Percentiles rank a stretch among this genome's conserved stretches.
phyloP scores from a whole-genome alignment of 2,888 invertebrate genomes.

The Calephelis perditalis region DNA sequence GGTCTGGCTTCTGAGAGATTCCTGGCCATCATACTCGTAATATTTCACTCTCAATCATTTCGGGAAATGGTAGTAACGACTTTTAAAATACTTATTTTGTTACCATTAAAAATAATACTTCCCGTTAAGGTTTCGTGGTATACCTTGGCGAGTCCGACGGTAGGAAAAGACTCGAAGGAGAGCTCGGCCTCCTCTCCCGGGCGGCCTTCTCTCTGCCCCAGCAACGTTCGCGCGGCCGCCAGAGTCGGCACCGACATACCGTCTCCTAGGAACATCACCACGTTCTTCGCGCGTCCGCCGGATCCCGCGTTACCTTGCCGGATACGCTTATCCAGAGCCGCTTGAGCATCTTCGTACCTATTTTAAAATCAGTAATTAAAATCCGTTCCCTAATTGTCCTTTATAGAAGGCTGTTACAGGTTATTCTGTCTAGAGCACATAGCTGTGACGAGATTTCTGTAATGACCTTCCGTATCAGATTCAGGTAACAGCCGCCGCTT shows the following conservation, averaged over 20 bases:
- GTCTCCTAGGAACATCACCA: conserved; percentile 85
- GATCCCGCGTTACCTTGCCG: conserved; percentile 39
- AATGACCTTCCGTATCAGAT: too few species aligned
- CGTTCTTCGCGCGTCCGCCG: conserved; percentile 55
- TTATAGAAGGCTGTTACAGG: too few species aligned
- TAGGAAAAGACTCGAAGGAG: conserved; percentile 81
- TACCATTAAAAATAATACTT: neutral
- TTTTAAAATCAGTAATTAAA: too few species aligned
- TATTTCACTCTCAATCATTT: too few species aligned
- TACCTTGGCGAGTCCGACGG: conserved; percentile 81
- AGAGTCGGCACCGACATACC: conserved; percentile 85
- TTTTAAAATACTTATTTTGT: too few species aligned
- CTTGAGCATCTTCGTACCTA: conserved; percentile 47
- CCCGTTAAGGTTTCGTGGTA: conserved; percentile 24
- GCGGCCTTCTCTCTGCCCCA: conserved; percentile 74
- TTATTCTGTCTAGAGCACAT: too few species aligned
- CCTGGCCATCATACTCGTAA: too few species aligned
- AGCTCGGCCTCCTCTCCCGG: conserved; percentile 79
- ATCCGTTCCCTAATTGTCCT: too few species aligned
- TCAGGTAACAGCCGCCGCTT: too few species aligned
- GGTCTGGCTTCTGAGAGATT: too few species aligned
- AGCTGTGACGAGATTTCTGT: too few species aligned
- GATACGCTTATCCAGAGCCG: conserved; percentile 51
- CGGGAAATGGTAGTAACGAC: too few species aligned
- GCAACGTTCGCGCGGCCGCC: conserved; percentile 80